Conservation (phyloP, 2,888 invertebrate genomes). For the Lagria hirta region DNA sequence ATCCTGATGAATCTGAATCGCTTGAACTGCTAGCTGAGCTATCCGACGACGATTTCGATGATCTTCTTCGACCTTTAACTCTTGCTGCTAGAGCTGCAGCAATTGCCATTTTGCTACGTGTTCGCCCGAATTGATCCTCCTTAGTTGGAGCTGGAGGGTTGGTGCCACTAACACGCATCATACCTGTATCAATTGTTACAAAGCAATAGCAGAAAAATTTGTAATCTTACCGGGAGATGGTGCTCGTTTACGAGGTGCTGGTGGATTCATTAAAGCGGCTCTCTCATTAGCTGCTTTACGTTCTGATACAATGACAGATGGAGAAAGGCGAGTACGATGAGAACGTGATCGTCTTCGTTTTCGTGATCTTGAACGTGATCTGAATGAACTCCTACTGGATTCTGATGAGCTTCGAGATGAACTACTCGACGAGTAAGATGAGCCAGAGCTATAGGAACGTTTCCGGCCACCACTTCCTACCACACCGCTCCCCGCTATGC, state of each 20-base stretch:
- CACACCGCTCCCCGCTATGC: too few relatives aligned
- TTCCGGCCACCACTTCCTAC: too few relatives aligned
- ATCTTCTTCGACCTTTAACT: slow-evolving; percentile 50
- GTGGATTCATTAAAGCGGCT: slow-evolving; percentile 74
- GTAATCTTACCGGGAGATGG: slow-evolving; percentile 54
- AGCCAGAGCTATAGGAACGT: slow-evolving; percentile 72
- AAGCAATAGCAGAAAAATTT: slow-evolving; percentile 8
- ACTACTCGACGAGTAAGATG: slow-evolving; percentile 65
- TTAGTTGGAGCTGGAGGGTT: slow-evolving; percentile 61
- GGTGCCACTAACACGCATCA: slow-evolving; percentile 60
- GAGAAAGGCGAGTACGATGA: slow-evolving; percentile 54
- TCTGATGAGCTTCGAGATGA: slow-evolving; percentile 50
- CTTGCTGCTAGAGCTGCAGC: slow-evolving; percentile 52
- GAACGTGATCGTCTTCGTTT: slow-evolving; percentile 50
- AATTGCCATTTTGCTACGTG: slow-evolving; percentile 49
- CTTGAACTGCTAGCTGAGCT: slow-evolving; percentile 60
- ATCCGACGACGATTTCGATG: slow-evolving; percentile 58
- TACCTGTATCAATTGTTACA: slow-evolving; percentile 40
- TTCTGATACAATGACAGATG: slow-evolving; percentile 66
- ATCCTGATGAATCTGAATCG: slow-evolving; percentile 61
- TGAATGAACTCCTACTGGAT: slow-evolving; percentile 45
- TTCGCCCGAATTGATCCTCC: slow-evolving; percentile 49
- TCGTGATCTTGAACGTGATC: slow-evolving; percentile 54
- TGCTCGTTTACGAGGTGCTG: slow-evolving; percentile 63
- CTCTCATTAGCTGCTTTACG: slow-evolving; percentile 65